Percentiles rank a stretch among this genome's conserved stretches.
Evolutionary conservation across 2,888 invertebrate species (phyloP).

Genomic region (Dendrolimus pini): DNA sequence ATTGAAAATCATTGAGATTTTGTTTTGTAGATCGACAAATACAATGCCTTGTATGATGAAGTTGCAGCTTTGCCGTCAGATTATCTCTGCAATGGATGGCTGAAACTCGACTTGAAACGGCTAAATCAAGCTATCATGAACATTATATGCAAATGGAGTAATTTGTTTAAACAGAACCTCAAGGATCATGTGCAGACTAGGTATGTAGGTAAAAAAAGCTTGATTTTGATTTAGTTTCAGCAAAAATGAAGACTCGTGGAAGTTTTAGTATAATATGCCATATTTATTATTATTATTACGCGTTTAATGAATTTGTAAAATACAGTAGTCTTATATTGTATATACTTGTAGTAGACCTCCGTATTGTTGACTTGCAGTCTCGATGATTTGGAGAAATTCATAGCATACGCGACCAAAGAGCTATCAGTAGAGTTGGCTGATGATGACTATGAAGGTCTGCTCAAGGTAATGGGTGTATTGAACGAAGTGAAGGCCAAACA

Average conservation of each 20-base stretch:
- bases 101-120: conserved; percentile 85
- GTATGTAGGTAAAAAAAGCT: conserved; percentile 34
- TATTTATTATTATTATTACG: conserved; percentile 10
- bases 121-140: conserved; percentile 90
- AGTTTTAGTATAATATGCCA: neutral
- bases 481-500: conserved; percentile 86
- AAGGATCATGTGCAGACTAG: conserved; percentile 87
- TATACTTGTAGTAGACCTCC: neutral
- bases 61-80: conserved; percentile 81
- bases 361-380: conserved; percentile 64
- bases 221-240: neutral
- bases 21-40: conserved; percentile 83
- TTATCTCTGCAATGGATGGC: conserved; percentile 86
- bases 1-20: neutral
- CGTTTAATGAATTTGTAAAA: no score
- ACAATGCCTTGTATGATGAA: conserved; percentile 86
- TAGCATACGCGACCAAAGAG: conserved; percentile 83
- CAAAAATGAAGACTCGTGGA: no score
- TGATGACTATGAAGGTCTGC: conserved; percentile 90
- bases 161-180: conserved; percentile 90
- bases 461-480: conserved; percentile 89
- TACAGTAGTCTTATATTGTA: neutral
- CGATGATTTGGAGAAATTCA: conserved; percentile 86
- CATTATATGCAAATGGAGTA: conserved; percentile 91
- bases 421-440: conserved; percentile 84